Evolutionary conservation across 2,888 invertebrate species (phyloP).

Genomic region (Erebia ligea): DNA sequence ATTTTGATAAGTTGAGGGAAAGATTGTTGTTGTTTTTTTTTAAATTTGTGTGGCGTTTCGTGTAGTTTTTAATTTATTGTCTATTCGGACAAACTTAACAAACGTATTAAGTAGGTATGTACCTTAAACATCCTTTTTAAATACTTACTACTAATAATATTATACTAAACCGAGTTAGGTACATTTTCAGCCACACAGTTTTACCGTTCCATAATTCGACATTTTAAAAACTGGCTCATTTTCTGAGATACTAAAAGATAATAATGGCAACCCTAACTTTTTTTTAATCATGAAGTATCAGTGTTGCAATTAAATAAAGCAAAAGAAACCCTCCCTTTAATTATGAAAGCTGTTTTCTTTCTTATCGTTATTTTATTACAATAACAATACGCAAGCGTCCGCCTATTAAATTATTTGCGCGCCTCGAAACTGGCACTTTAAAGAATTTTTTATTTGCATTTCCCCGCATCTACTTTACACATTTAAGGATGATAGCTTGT

Average conservation of each 20-base stretch:
- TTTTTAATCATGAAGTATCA: conserved; percentile 44
- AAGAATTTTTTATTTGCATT: conserved; percentile 30
- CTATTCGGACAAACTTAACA: background rate
- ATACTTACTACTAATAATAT: too few relatives aligned
- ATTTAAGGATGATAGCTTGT: too few relatives aligned
- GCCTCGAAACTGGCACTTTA: conserved; percentile 40
- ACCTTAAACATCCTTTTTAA: background rate
- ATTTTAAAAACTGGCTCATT: background rate
- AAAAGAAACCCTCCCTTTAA: conserved; percentile 69
- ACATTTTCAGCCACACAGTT: background rate
- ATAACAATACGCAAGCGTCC: conserved; percentile 71
- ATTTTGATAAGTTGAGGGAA: conserved; percentile 15
- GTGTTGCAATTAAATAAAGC: conserved; percentile 64
- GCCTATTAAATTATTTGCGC: conserved; percentile 72
- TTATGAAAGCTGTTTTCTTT: conserved; percentile 70
- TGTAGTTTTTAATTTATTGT: background rate
- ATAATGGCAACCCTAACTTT: conserved; percentile 11
- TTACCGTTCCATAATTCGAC: background rate
- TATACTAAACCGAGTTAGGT: too few relatives aligned
- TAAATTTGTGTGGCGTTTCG: background rate
- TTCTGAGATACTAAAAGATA: background rate
- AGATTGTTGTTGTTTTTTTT: conserved; percentile 7
- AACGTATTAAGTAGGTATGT: background rate
- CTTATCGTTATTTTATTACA: conserved; percentile 75
- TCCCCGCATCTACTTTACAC: too few relatives aligned